Percentiles rank a stretch among this genome's conserved stretches.
These are phyloP conservation scores for Pituophis catenifer DNA, from an alignment of 2,113 vertebrate species.

Conservation along the genomic window DNA sequence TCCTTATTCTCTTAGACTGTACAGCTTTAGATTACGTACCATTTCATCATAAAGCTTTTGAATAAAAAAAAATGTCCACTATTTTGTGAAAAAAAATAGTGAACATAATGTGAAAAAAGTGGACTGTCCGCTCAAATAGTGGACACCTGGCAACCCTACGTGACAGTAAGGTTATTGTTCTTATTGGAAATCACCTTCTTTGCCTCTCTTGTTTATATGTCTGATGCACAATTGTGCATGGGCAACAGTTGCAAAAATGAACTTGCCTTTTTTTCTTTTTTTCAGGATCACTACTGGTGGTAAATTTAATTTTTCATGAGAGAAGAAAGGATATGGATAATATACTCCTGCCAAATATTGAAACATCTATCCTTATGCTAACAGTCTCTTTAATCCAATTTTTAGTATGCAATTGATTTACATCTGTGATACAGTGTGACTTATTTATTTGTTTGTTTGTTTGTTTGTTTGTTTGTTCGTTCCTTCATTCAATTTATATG, in stretches of 20 bases:
- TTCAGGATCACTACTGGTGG: neutral
- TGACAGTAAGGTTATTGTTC: neutral
- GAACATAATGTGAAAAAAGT: no score
- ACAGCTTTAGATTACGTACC: no score
- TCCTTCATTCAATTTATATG: neutral
- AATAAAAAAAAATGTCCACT: no score
- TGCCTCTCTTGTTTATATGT: neutral
- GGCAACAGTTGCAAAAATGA: neutral
- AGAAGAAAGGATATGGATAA: neutral
- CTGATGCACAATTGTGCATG: neutral
- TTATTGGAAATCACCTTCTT: neutral
- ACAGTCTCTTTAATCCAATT: neutral
- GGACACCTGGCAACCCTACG: no score
- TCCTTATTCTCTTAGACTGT: no score
- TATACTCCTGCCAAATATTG: neutral
- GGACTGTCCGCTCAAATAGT: no score
- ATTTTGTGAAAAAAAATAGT: no score
- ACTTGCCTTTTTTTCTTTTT: neutral
- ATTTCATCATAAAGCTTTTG: no score
- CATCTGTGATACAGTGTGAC: neutral
- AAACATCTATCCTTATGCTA: neutral
- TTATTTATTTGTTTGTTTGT: neutral
- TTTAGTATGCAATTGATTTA: neutral
- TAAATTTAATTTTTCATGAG: neutral
- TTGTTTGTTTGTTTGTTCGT: neutral